Percentiles rank a stretch among this genome's conserved stretches.
These are phyloP conservation scores for Etheostoma nigrum DNA, from an alignment of 2,797 vertebrate species.

Conservation along the genomic window DNA sequence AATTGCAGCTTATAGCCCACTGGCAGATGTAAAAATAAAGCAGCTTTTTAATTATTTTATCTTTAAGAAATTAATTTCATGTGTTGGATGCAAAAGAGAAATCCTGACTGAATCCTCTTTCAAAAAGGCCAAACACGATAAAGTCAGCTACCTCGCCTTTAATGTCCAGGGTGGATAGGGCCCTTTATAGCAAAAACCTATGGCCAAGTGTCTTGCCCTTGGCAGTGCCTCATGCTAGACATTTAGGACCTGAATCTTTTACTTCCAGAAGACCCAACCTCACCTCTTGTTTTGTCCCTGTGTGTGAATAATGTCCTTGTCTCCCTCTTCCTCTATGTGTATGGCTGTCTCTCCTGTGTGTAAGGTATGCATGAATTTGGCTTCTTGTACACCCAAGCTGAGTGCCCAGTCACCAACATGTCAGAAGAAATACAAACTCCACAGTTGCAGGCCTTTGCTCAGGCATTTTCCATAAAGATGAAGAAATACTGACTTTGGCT, in stretches of 20 bases:
- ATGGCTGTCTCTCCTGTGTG: not conserved
- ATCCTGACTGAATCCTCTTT: not conserved
- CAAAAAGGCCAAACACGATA: too few species aligned
- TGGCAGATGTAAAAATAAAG: not conserved
- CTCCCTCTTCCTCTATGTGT: not conserved
- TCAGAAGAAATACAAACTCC: not conserved
- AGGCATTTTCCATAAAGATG: not conserved
- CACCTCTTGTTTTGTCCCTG: not conserved
- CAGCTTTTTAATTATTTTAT: not conserved
- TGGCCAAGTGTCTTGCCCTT: too few species aligned
- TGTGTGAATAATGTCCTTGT: not conserved
- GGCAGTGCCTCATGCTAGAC: too few species aligned
- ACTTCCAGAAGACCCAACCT: not conserved
- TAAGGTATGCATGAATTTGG: not conserved
- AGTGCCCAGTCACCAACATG: not conserved
- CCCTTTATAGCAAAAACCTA: too few species aligned
- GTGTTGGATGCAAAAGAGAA: not conserved
- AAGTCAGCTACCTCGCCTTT: not conserved
- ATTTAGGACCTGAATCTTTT: not conserved
- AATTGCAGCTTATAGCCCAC: not conserved
- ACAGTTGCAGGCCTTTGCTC: not conserved
- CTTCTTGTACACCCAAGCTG: not conserved
- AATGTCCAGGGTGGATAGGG: not conserved
- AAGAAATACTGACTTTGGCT: slow-evolving; percentile 9
- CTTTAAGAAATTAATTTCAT: not conserved